Percentiles rank a stretch among this genome's conserved stretches.
Evolutionary conservation across 2,797 vertebrate species (phyloP).

Genomic region (Clarias platycephalus): DNA sequence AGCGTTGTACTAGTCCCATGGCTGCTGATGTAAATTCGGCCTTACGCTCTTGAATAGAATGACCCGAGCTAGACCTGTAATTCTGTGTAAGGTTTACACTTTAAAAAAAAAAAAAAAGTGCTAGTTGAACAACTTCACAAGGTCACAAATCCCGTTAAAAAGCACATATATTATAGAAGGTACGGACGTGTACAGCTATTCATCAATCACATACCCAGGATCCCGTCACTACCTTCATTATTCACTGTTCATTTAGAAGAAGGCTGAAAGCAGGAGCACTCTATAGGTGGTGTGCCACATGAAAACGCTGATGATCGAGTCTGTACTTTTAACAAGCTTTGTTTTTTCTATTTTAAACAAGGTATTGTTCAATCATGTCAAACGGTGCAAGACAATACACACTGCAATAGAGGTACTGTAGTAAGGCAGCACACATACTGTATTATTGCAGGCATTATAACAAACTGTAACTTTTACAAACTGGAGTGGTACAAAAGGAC

Average conservation of each 20-base stretch:
- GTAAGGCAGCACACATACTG: background rate
- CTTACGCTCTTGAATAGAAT: conserved; percentile 11
- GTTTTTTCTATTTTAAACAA: background rate
- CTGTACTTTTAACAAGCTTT: background rate
- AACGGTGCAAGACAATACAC: background rate
- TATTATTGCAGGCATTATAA: background rate
- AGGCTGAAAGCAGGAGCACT: conserved; percentile 38
- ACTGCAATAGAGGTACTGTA: background rate
- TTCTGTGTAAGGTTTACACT: conserved; percentile 21
- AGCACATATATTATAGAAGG: conserved; percentile 27
- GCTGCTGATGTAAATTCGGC: conserved; percentile 15
- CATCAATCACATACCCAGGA: conserved; percentile 47
- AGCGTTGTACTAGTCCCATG: background rate
- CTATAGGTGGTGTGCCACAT: conserved; percentile 67
- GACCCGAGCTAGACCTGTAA: conserved; percentile 25
- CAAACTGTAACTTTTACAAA: background rate
- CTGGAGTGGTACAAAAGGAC: background rate
- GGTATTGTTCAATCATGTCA: background rate
- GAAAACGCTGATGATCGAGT: conserved; percentile 55
- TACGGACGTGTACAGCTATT: conserved; percentile 26
- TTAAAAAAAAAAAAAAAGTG: conserved; percentile 29
- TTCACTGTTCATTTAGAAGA: conserved; percentile 44
- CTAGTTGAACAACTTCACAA: conserved; percentile 22
- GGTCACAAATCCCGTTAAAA: conserved; percentile 37
- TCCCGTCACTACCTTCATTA: conserved; percentile 24